Evolutionary conservation across 2,888 invertebrate genomes (phyloP).

Genomic region (Microplitis manilae): DNA sequence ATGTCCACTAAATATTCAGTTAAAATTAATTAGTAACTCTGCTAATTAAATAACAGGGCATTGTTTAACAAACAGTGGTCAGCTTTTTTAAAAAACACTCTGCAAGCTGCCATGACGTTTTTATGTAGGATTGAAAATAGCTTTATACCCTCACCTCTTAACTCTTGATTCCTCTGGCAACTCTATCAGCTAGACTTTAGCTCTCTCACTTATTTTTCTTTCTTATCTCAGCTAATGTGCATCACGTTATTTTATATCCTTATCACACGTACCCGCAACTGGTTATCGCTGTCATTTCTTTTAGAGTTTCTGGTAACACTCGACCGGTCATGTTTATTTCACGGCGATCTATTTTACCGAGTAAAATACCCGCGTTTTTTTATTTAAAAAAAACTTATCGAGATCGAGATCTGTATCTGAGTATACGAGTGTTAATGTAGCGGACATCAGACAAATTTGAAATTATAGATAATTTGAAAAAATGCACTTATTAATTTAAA

Average conservation of each 20-base stretch:
- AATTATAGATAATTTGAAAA: too few species aligned
- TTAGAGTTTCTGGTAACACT: too few species aligned
- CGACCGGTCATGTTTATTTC: too few species aligned
- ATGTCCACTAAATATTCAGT: conserved; percentile 44
- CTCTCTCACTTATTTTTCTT: neutral
- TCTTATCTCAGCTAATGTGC: conserved; percentile 24
- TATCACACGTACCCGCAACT: too few species aligned
- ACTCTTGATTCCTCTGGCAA: conserved; percentile 7
- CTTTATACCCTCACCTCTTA: conserved; percentile 41
- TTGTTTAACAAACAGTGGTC: conserved; percentile 46
- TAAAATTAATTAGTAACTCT: conserved; percentile 51
- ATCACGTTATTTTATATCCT: conserved; percentile 48
- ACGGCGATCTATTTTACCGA: too few species aligned
- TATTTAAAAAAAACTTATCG: too few species aligned
- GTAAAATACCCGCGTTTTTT: too few species aligned
- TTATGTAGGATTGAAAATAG: conserved; percentile 59
- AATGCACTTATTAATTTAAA: too few species aligned
- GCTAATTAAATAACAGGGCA: conserved; percentile 29
- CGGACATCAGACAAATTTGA: too few species aligned
- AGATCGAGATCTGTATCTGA: too few species aligned
- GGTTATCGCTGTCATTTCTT: too few species aligned
- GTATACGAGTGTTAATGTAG: too few species aligned
- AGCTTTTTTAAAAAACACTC: conserved; percentile 51
- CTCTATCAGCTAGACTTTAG: neutral
- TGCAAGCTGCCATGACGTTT: conserved; percentile 54